These are phyloP conservation scores for Crotalus helleri DNA, from an alignment of 2,113 vertebrate species.

Conservation along the genomic window DNA sequence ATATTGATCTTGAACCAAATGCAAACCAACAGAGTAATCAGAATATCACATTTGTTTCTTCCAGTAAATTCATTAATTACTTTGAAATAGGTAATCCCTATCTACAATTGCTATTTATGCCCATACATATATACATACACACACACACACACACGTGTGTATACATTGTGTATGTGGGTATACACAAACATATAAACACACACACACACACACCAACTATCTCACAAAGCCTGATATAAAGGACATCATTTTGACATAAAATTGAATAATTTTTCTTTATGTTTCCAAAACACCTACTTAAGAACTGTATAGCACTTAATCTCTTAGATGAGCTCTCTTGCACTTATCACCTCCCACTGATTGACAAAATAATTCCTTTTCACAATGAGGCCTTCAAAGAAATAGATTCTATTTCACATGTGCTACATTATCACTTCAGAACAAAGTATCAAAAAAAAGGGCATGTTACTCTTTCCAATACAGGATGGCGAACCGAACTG, in stretches of 20 bases:
- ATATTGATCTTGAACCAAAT: not conserved
- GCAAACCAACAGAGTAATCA: not conserved
- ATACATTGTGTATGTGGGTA: not conserved
- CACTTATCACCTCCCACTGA: conserved; percentile 34
- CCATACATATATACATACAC: not conserved
- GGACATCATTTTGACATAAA: not conserved
- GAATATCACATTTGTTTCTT: not conserved
- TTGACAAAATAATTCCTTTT: conserved; percentile 43
- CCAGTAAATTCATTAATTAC: not conserved
- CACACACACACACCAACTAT: not conserved
- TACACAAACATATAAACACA: not conserved
- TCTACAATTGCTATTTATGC: not conserved
- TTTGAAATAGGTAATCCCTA: not conserved
- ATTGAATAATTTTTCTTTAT: not conserved
- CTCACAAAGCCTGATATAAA: not conserved
- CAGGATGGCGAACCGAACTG: not conserved
- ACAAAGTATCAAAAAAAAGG: conserved; percentile 4
- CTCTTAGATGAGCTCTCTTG: fast-evolving
- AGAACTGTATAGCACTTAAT: not conserved
- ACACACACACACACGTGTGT: not conserved
- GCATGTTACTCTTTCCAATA: not conserved
- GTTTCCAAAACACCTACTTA: not conserved
- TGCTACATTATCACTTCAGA: conserved; percentile 14
- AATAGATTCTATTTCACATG: not conserved
- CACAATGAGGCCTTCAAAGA: conserved; percentile 45